Percentiles rank a stretch among this genome's conserved stretches.
Evolutionary conservation across 2,113 vertebrate species (phyloP).

Genomic region (Trichechus manatus): DNA sequence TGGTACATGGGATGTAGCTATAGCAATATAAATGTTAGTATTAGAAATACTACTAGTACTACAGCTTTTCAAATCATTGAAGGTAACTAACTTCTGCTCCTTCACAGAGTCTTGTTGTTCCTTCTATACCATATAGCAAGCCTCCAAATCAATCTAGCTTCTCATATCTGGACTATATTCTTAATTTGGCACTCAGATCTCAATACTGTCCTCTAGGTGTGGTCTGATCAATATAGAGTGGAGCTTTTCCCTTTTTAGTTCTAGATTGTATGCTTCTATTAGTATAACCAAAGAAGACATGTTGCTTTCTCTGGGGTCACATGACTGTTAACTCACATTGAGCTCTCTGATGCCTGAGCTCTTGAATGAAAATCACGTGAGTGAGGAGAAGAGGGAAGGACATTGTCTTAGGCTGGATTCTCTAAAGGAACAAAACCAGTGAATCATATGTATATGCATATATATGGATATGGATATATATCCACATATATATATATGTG

Average conservation of each 20-base stretch:
- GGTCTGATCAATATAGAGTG: neutral
- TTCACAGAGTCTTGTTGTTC: neutral
- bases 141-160: neutral
- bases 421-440: too few species aligned
- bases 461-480: too few species aligned
- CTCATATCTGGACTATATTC: neutral
- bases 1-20: neutral
- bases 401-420: too few species aligned
- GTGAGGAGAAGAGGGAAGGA: neutral
- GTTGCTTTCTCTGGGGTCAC: neutral
- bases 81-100: neutral
- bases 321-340: neutral
- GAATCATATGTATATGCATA: too few species aligned
- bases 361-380: neutral
- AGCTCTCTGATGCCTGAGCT: neutral
- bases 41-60: neutral
- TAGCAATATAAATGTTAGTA: neutral
- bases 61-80: neutral
- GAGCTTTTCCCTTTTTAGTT: neutral
- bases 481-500: too few species aligned
- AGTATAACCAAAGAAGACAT: neutral
- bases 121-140: neutral
- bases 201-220: neutral
- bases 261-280: neutral
- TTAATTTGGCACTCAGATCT: neutral